Evolutionary conservation across 2,797 vertebrate genomes (phyloP).

Genomic region (Pantherophis alleghaniensis): DNA sequence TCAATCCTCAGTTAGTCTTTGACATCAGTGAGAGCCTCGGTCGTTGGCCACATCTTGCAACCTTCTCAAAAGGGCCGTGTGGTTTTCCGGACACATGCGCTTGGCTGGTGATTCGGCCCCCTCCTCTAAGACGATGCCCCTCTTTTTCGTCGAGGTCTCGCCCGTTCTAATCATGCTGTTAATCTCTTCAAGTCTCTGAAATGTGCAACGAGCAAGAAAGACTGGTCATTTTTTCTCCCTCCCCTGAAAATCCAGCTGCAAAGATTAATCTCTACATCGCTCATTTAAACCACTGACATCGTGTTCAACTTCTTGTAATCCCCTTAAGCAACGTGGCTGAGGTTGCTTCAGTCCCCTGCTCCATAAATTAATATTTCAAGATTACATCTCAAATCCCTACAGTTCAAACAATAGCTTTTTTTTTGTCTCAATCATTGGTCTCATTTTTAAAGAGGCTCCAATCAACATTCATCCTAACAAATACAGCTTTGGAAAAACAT

Average conservation of each 20-base stretch:
- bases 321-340: neutral
- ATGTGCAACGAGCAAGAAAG: neutral
- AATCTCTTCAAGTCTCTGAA: slow-evolving; percentile 88
- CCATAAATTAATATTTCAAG: neutral
- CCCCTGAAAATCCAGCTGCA: neutral
- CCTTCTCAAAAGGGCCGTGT: slow-evolving; percentile 83
- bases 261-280: neutral
- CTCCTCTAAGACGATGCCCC: slow-evolving; percentile 83
- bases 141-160: slow-evolving; percentile 89
- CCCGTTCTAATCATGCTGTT: slow-evolving; percentile 94
- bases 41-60: slow-evolving; percentile 93
- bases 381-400: neutral
- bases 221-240: too few species aligned
- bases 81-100: slow-evolving; percentile 87
- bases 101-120: slow-evolving; percentile 85
- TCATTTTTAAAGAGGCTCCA: neutral
- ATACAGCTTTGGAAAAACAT: neutral
- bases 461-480: neutral
- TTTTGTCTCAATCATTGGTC: neutral
- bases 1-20: neutral
- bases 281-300: neutral
- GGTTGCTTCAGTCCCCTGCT: neutral
- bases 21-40: slow-evolving; percentile 83
- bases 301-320: neutral
- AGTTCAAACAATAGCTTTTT: neutral